Percentiles rank a stretch among this genome's conserved stretches.
These are phyloP conservation scores for Drosophila nebulosa DNA, from an alignment of 1,140 invertebrate species.

Conservation along the genomic window DNA sequence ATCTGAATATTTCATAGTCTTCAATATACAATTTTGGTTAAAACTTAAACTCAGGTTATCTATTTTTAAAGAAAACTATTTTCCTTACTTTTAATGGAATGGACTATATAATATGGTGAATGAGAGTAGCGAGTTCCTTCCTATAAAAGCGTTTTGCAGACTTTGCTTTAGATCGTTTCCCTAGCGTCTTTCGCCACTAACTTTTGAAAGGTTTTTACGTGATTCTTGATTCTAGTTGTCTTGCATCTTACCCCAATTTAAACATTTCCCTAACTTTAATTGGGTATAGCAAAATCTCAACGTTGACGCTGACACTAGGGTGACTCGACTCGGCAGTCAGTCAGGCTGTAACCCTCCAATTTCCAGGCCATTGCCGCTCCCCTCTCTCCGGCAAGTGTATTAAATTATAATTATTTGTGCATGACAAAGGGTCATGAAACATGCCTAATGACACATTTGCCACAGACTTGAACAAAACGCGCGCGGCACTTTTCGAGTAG, in stretches of 20 bases:
- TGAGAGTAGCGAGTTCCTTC: no score
- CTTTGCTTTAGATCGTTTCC: not conserved
- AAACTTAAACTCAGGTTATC: no score
- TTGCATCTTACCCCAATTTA: not conserved
- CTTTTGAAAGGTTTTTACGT: not conserved
- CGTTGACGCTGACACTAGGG: not conserved
- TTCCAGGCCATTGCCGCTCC: not conserved
- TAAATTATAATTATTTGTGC: slow-evolving; percentile 80
- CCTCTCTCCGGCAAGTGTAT: slow-evolving; percentile 62
- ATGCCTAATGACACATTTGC: slow-evolving; percentile 79
- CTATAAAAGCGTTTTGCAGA: no score
- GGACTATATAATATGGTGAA: no score
- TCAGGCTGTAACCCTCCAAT: not conserved
- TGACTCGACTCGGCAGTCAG: not conserved
- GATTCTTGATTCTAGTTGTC: not conserved
- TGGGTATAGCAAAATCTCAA: not conserved
- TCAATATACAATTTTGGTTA: no score
- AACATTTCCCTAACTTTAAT: not conserved
- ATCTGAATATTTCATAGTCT: no score
- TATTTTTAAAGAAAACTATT: no score
- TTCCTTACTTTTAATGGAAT: slow-evolving; percentile 7
- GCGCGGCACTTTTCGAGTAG: slow-evolving; percentile 15
- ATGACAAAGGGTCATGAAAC: slow-evolving; percentile 79
- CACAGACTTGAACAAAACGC: slow-evolving; percentile 72
- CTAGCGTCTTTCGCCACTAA: not conserved